Percentiles rank a stretch among this genome's conserved stretches.
Evolutionary conservation across 1,140 invertebrate genomes (phyloP).

Genomic region (Ostrea denselamellosa): DNA sequence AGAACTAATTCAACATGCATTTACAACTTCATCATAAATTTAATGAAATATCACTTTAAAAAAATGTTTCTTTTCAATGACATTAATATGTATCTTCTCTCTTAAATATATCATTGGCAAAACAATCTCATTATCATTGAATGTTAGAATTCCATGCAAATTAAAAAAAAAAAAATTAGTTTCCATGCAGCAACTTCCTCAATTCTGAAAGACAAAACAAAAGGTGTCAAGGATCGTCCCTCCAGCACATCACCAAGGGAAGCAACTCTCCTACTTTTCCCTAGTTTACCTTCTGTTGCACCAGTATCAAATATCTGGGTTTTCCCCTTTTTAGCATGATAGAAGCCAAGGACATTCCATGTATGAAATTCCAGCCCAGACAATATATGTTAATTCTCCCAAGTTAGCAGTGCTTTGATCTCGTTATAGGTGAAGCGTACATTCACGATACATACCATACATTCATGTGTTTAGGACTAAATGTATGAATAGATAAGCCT

Average conservation of each 20-base stretch:
- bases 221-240: neutral
- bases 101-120: neutral
- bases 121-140: neutral
- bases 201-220: constrained; percentile 34
- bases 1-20: neutral
- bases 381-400: too few relatives aligned
- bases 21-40: too few relatives aligned
- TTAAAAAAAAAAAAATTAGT: neutral
- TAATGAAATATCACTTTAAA: neutral
- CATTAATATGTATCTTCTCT: neutral
- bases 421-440: too few relatives aligned
- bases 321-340: too few relatives aligned
- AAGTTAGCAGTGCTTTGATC: too few relatives aligned
- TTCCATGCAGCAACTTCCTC: neutral
- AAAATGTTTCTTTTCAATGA: neutral
- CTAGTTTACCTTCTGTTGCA: too few relatives aligned
- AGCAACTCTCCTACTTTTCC: neutral
- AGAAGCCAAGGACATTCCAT: too few relatives aligned
- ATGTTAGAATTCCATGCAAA: constrained; percentile 16
- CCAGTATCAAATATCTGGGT: too few relatives aligned
- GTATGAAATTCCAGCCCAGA: too few relatives aligned
- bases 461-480: too few relatives aligned
- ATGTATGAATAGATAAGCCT: too few relatives aligned
- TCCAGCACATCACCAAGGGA: neutral
- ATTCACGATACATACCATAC: too few relatives aligned